These are phyloP conservation scores for Pseudocheirus occidentalis DNA, from an alignment of 2,797 vertebrate species.

Conservation along the genomic window DNA sequence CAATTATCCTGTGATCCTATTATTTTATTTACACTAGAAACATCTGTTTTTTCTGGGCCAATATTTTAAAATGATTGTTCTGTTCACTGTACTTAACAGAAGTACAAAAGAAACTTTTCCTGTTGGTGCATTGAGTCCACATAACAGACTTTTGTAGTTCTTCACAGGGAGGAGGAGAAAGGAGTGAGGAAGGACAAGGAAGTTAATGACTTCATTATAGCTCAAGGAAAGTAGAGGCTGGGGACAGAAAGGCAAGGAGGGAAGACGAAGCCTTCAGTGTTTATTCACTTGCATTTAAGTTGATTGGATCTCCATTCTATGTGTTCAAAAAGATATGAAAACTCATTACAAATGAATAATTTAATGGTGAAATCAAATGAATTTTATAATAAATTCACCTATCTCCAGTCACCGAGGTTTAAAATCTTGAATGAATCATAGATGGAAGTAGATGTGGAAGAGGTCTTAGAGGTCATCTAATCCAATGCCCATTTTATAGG, in stretches of 20 bases:
- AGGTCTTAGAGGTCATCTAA: not conserved
- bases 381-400: not conserved
- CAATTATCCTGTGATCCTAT: not conserved
- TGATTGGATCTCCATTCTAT: not conserved
- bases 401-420: not conserved
- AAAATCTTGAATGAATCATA: not conserved
- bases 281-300: not conserved
- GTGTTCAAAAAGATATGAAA: not conserved
- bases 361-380: not conserved
- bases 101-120: not conserved
- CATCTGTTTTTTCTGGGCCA: not conserved
- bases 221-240: not conserved
- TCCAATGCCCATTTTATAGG: constrained; percentile 8
- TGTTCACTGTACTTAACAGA: not conserved
- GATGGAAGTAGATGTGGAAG: not conserved
- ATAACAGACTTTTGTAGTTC: not conserved
- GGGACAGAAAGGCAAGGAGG: not conserved
- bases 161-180: not conserved
- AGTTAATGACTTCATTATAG: not conserved
- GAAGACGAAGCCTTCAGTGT: not conserved
- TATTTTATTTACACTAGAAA: not conserved
- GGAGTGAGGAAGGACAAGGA: not conserved
- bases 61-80: not conserved
- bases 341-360: not conserved
- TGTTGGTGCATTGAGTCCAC: not conserved